Conservation (phyloP, 2,113 vertebrate genomes). For the Orcinus orca region DNA sequence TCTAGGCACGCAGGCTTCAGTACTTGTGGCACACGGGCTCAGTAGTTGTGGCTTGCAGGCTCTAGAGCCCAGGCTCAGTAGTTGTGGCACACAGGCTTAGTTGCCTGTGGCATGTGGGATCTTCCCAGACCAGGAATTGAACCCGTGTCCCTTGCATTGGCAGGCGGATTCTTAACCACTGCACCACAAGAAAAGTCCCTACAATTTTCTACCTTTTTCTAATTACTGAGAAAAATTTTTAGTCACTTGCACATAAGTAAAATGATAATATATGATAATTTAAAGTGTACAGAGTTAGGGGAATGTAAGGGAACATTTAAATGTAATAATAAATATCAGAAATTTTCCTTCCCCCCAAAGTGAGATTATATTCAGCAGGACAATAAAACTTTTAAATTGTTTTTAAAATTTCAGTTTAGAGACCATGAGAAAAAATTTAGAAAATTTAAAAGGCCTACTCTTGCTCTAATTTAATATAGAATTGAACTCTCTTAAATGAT, state of each 20-base stretch:
- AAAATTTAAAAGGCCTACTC: not conserved
- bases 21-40: no score
- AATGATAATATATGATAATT: not conserved
- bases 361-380: not conserved
- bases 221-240: not conserved
- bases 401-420: slow-evolving; percentile 10
- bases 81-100: no score
- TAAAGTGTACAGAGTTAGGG: not conserved
- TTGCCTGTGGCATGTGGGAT: no score
- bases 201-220: not conserved
- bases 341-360: not conserved
- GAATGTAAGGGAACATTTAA: not conserved
- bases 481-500: not conserved
- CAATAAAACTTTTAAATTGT: not conserved
- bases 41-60: no score
- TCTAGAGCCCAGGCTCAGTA: no score
- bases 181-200: no score
- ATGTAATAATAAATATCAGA: not conserved
- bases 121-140: no score
- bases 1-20: no score
- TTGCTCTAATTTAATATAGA: slow-evolving; percentile 23
- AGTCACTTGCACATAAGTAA: not conserved
- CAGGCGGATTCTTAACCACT: no score
- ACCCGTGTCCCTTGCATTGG: no score
- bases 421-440: not conserved